These are phyloP conservation scores for Microcaecilia unicolor DNA, from an alignment of 2,797 vertebrate genomes.

Conservation along the genomic window DNA sequence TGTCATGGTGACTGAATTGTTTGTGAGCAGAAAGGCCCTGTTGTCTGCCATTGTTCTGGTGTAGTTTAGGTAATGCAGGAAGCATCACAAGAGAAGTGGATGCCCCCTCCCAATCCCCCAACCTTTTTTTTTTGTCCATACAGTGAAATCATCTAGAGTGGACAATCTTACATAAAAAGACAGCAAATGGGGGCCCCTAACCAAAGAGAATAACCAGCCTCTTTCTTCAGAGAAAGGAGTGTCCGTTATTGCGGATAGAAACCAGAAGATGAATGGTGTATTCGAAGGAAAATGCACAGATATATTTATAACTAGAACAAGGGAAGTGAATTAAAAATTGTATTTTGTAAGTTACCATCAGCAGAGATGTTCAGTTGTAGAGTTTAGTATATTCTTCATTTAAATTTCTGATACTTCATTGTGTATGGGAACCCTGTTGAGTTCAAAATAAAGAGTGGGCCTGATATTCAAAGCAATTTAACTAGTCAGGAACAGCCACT, in stretches of 20 bases:
- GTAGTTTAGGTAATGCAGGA: conserved; percentile 69
- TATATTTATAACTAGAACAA: conserved; percentile 63
- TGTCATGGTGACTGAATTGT: conserved; percentile 77
- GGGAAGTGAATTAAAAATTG: conserved; percentile 11
- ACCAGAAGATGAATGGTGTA: conserved; percentile 50
- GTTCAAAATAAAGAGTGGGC: no score
- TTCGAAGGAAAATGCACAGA: conserved; percentile 45
- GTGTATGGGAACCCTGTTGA: no score
- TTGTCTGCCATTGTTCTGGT: conserved; percentile 72
- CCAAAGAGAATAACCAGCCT: conserved; percentile 67
- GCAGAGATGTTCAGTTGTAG: not conserved
- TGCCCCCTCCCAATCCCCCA: no score
- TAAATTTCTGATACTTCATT: no score
- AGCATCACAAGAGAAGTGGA: conserved; percentile 71
- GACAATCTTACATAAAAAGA: conserved; percentile 71
- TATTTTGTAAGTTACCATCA: not conserved
- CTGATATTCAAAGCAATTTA: no score
- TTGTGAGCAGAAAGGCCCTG: conserved; percentile 58
- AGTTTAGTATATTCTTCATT: not conserved
- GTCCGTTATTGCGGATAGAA: conserved; percentile 48
- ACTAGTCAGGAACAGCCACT: no score
- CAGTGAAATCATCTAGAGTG: conserved; percentile 66
- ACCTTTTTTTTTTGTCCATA: conserved; percentile 71
- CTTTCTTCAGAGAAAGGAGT: conserved; percentile 47
- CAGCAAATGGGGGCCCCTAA: conserved; percentile 65